These are phyloP conservation scores for Falco cherrug DNA, from an alignment of 2,797 vertebrate species.

Conservation along the genomic window DNA sequence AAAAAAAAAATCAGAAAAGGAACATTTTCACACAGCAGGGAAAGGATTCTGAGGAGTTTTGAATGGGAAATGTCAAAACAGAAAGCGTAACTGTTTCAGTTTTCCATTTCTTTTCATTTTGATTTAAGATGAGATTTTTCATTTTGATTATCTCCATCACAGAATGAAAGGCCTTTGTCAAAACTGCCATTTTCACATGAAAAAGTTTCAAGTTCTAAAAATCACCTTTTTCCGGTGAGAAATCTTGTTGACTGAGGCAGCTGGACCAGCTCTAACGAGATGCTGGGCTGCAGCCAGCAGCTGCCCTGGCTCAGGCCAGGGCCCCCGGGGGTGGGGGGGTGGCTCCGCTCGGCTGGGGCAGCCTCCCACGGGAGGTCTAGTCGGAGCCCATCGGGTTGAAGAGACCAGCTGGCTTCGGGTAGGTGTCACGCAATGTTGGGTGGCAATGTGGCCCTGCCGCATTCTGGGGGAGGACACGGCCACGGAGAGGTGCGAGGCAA, in stretches of 20 bases:
- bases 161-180: slow-evolving; percentile 60
- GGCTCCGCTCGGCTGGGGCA: neutral
- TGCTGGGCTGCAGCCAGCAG: neutral
- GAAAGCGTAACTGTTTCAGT: slow-evolving; percentile 60
- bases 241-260: neutral
- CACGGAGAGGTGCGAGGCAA: neutral
- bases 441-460: neutral
- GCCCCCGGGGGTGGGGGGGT: accelerated
- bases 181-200: slow-evolving; percentile 56
- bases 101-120: slow-evolving; percentile 54
- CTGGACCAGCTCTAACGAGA: neutral
- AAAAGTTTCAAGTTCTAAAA: slow-evolving; percentile 59
- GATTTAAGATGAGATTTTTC: slow-evolving; percentile 49
- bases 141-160: slow-evolving; percentile 63
- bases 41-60: slow-evolving; percentile 62
- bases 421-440: neutral
- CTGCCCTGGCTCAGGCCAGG: neutral
- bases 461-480: neutral
- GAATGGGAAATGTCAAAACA: slow-evolving; percentile 70
- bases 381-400: neutral
- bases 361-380: neutral
- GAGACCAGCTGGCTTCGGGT: neutral
- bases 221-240: slow-evolving; percentile 34
- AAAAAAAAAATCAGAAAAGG: slow-evolving; percentile 22
- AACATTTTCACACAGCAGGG: slow-evolving; percentile 62